These are phyloP conservation scores for Phortica magna DNA, from an alignment of 2,888 invertebrate species.

Conservation along the genomic window DNA sequence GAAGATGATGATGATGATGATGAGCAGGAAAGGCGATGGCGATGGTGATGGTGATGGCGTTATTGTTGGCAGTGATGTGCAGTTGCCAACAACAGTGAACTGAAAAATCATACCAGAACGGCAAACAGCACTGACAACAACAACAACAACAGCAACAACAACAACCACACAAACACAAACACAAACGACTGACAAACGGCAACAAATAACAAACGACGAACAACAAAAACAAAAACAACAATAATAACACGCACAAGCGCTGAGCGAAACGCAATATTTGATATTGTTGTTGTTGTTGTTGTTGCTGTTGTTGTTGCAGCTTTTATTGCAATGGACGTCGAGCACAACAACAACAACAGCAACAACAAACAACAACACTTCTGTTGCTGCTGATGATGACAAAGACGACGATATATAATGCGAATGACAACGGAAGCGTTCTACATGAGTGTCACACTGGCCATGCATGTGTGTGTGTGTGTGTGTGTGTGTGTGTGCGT, in stretches of 20 bases:
- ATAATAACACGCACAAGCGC: background rate
- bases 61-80: constrained; percentile 24
- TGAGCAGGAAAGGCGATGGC: constrained; percentile 10
- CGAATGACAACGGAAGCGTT: background rate
- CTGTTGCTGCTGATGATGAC: too few relatives aligned
- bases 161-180: background rate
- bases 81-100: constrained; percentile 9
- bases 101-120: background rate
- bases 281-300: too few relatives aligned
- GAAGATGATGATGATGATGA: constrained; percentile 2
- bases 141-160: background rate
- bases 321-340: too few relatives aligned
- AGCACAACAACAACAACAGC: too few relatives aligned
- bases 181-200: background rate
- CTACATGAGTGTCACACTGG: too few relatives aligned
- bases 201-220: background rate
- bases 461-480: background rate
- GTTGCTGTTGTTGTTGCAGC: too few relatives aligned
- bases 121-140: background rate
- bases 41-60: constrained; percentile 46
- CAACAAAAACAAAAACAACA: constrained; percentile 3
- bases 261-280: too few relatives aligned
- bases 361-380: too few relatives aligned
- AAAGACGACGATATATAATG: background rate
- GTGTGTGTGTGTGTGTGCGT: background rate